These are phyloP conservation scores for Channa striata DNA, from an alignment of 2,797 vertebrate species.

Conservation along the genomic window DNA sequence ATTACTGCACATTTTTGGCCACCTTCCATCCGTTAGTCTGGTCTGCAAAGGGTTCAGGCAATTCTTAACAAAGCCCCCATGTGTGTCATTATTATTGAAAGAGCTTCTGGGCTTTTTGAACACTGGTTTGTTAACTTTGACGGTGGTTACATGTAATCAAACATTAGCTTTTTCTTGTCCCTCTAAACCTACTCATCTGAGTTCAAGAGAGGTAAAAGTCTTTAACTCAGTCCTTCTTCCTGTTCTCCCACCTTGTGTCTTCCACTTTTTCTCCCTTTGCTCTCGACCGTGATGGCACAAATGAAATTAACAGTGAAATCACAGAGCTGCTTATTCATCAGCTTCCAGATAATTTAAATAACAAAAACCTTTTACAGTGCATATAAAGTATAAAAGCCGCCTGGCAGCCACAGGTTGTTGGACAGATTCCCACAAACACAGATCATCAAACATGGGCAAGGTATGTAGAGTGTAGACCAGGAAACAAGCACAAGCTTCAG, in stretches of 20 bases:
- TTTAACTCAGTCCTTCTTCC: conserved; percentile 17
- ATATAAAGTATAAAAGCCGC: conserved; percentile 80
- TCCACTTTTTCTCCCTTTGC: conserved; percentile 56
- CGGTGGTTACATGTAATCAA: no score
- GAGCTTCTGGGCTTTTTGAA: no score
- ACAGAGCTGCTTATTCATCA: conserved; percentile 84
- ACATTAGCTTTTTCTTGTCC: neutral
- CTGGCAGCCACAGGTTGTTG: conserved; percentile 72
- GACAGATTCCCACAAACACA: conserved; percentile 78
- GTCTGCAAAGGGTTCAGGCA: no score
- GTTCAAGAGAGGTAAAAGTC: no score
- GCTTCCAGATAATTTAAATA: conserved; percentile 81
- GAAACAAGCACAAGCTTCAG: conserved; percentile 13
- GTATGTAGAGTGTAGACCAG: conserved; percentile 57
- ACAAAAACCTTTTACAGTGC: conserved; percentile 73
- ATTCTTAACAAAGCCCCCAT: no score
- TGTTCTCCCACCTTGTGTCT: conserved; percentile 34
- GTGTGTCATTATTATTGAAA: no score
- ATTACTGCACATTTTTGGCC: no score
- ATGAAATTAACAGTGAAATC: conserved; percentile 78
- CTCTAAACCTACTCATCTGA: conserved; percentile 14
- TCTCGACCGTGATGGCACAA: conserved; percentile 67
- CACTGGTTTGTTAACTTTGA: no score
- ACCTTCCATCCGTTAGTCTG: no score
- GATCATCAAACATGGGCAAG: conserved; percentile 81